A percentile compares a stretch with the other conserved stretches of the same genome.
These are phyloP conservation scores for Drosophila kikkawai DNA, from an alignment of 1,140 invertebrate species.

Conservation along the genomic window DNA sequence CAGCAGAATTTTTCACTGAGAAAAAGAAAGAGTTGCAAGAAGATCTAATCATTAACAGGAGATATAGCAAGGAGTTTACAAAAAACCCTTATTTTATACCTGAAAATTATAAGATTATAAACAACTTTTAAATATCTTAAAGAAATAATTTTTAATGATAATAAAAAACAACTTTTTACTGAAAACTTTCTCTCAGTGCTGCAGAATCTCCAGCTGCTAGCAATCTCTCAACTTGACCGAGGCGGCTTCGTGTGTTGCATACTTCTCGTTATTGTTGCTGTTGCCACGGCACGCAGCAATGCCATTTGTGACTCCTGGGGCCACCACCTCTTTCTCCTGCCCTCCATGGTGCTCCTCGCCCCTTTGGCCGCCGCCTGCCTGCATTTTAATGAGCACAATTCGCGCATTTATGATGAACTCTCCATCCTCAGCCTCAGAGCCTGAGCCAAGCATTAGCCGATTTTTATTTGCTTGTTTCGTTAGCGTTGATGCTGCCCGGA, in stretches of 20 bases:
- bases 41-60: neutral
- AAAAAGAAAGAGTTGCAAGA: neutral
- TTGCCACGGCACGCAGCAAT: slow-evolving; percentile 75
- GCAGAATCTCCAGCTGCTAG: slow-evolving; percentile 21
- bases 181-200: neutral
- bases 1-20: neutral
- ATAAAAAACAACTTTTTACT: too few relatives aligned
- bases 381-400: slow-evolving; percentile 83
- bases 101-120: neutral
- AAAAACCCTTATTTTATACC: neutral
- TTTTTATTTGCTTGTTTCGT: slow-evolving; percentile 80
- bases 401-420: slow-evolving; percentile 77
- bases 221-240: slow-evolving; percentile 75
- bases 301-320: slow-evolving; percentile 72
- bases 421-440: slow-evolving; percentile 3
- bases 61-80: neutral
- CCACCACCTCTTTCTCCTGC: slow-evolving; percentile 13
- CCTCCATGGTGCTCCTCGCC: slow-evolving; percentile 3
- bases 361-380: slow-evolving; percentile 42
- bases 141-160: too few relatives aligned
- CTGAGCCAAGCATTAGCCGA: slow-evolving; percentile 65
- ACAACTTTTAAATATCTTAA: too few relatives aligned
- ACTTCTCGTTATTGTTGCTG: slow-evolving; percentile 53
- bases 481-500: slow-evolving; percentile 47
- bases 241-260: slow-evolving; percentile 69